Base-by-base conservation (phyloP, 2,113 vertebrate species). In the Ginglymostoma cirratum region DNA sequence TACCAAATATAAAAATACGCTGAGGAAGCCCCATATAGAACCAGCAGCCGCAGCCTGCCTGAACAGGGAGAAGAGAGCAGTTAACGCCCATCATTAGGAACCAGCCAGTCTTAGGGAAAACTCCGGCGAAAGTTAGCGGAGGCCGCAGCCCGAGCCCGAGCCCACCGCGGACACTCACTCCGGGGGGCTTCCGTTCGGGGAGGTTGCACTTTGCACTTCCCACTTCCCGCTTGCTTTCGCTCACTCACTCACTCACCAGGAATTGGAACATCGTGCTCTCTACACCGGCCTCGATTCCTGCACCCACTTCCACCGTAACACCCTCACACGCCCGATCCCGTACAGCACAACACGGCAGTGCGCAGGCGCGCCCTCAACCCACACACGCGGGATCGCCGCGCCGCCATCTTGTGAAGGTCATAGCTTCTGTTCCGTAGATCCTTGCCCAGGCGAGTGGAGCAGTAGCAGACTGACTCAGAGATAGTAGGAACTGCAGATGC, bases 191-290 rank as follows among this genome's bases (percentile, higher is more conserved):
- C 48, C 34, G 10, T 8, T 55, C 6, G 30, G 42, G 42, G 61
- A 10, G 27, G 24, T 55, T n/a, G n/a, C n/a, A n/a, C n/a, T n/a
- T n/a, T n/a, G n/a, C n/a, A n/a, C n/a, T n/a, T n/a, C 86, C 61
- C 52, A 48, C 2, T 23, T 10, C 23, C 86, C 42, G 0, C 0
- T 10, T 52, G 0, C 0, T 10, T 52, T 30, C 87, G 21, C 38
- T 61, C 52, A 34, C 42, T 30, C 69, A 95, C 42, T 30, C 69
- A 95, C 94, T 95, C 45, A 95, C 94, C 94, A 95, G 42, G 94
- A 95, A 95, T 42, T 95, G 94, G 0, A 95, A 72, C 94, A 95
- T 95, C 0, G 3, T 30, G 24, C 27, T 7, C 38, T 95, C 38
- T 42, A 15, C 0, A 66, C 61, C n/a, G 34, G 27, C 10, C 4